phyloP scores from a whole-genome alignment of 2,797 vertebrate species.

The Chromobotia macracanthus region DNA sequence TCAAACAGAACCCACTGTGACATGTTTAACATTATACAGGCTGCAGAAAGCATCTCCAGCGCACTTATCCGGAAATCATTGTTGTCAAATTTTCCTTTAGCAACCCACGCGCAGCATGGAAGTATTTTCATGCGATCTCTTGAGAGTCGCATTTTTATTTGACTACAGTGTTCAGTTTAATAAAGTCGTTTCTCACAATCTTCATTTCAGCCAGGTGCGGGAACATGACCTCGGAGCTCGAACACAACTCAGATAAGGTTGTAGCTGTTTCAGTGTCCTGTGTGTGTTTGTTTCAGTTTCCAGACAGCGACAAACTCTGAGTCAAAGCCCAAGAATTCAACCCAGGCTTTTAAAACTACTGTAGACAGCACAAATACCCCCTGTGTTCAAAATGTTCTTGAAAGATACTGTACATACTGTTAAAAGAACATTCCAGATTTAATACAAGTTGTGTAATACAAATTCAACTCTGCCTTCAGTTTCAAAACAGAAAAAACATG shows the following conservation, averaged over 20 bases:
- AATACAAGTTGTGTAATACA: constrained; percentile 2
- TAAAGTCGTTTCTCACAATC: neutral
- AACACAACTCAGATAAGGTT: constrained; percentile 40
- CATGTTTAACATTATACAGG: constrained; percentile 24
- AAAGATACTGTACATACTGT: neutral
- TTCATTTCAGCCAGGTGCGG: constrained; percentile 14
- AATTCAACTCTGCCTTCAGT: too few relatives aligned
- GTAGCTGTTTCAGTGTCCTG: constrained; percentile 22
- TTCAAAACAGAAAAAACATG: too few relatives aligned
- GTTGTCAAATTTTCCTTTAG: neutral
- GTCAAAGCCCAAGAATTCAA: constrained; percentile 42
- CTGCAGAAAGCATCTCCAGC: constrained; percentile 1
- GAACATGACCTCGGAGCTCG: constrained; percentile 35
- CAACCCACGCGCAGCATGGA: neutral
- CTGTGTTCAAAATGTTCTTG: constrained; percentile 18
- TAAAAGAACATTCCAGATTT: neutral
- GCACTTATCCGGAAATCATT: neutral
- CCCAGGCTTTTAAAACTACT: constrained; percentile 12
- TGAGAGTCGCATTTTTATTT: neutral
- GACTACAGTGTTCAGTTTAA: neutral
- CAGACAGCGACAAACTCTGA: constrained; percentile 31
- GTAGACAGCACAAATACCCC: constrained; percentile 27
- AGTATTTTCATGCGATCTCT: neutral
- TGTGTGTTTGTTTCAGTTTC: constrained; percentile 36
- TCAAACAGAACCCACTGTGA: constrained; percentile 17